Conservation (phyloP, 2,888 invertebrate species). For the Andrena flavipes region DNA sequence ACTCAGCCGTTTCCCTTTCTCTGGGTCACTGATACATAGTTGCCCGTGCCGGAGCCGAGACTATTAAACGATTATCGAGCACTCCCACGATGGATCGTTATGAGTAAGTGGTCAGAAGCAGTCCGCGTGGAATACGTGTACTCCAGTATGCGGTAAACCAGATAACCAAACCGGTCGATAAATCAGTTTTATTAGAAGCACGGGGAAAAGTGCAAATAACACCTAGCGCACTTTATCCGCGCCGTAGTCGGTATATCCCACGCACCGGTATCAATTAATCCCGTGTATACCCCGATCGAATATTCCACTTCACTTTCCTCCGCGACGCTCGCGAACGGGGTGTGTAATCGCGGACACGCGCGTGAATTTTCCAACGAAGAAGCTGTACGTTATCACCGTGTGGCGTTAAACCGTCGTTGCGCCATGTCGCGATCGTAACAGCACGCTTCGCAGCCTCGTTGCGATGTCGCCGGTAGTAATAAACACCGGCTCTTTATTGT, state of each 20-base stretch:
- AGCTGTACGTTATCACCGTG: constrained; percentile 28
- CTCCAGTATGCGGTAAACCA: not conserved
- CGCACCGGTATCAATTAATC: constrained; percentile 27
- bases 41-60: not conserved
- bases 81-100: not conserved
- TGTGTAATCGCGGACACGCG: not conserved
- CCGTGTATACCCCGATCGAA: constrained; percentile 21
- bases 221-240: not conserved
- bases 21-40: not conserved
- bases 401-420: constrained; percentile 25
- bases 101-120: not conserved
- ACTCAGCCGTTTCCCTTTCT: constrained; percentile 7
- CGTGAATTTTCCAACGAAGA: constrained; percentile 16
- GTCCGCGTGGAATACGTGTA: not conserved
- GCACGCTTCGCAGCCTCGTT: constrained; percentile 38
- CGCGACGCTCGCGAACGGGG: constrained; percentile 8
- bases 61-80: not conserved
- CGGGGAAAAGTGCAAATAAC: constrained; percentile 13
- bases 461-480: constrained; percentile 56
- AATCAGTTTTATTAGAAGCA: not conserved
- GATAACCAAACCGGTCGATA: constrained; percentile 19
- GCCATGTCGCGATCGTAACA: constrained; percentile 33
- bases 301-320: constrained; percentile 18
- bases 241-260: not conserved
- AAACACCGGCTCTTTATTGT: constrained; percentile 69